These are phyloP conservation scores for Oncopodura yosiiana DNA, from an alignment of 1,140 invertebrate genomes.

Conservation along the genomic window DNA sequence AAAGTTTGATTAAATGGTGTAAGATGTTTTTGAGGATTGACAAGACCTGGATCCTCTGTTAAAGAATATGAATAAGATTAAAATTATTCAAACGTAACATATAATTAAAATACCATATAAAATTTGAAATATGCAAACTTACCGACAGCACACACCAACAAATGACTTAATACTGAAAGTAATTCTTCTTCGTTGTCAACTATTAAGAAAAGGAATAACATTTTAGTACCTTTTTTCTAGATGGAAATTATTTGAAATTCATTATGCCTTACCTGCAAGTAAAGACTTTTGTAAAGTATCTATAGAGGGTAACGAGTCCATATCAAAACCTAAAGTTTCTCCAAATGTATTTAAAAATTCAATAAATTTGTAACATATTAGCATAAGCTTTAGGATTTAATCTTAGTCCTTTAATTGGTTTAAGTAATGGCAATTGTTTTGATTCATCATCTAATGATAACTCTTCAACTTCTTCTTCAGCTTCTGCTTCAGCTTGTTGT, in stretches of 20 bases:
- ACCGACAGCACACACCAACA: constrained; percentile 82
- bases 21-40: constrained; percentile 64
- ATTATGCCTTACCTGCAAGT: no score
- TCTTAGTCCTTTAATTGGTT: constrained; percentile 68
- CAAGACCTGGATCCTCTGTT: no score
- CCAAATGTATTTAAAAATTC: constrained; percentile 95
- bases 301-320: constrained; percentile 74
- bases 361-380: constrained; percentile 82
- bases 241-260: no score
- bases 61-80: no score
- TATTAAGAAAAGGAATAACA: no score
- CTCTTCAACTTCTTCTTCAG: constrained; percentile 12
- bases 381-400: constrained; percentile 78
- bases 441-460: constrained; percentile 39
- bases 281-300: constrained; percentile 76
- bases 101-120: neutral
- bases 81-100: no score
- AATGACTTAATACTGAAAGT: constrained; percentile 74
- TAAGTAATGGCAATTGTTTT: constrained; percentile 60
- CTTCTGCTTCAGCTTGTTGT: constrained; percentile 12
- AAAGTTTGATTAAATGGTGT: constrained; percentile 81
- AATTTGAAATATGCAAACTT: neutral
- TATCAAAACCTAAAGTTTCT: constrained; percentile 82
- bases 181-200: constrained; percentile 79
- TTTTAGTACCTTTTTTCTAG: no score